phyloP scores from a whole-genome alignment of 2,797 vertebrate genomes.

The Poecilia wingei region DNA sequence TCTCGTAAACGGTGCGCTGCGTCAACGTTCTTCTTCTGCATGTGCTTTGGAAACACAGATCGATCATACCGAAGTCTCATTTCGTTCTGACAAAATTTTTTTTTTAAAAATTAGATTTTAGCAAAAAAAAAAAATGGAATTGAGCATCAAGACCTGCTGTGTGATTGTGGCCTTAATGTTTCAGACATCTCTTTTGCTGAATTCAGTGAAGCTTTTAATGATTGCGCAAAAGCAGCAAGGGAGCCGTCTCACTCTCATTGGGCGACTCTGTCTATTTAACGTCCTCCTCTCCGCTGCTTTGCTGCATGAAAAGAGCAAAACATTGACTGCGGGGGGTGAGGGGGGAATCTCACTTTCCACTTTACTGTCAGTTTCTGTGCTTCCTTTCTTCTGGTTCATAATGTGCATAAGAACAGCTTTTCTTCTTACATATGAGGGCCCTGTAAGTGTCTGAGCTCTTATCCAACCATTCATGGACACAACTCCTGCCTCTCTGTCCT shows the following conservation, averaged over 20 bases:
- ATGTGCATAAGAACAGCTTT: background rate
- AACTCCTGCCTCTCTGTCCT: conserved; percentile 12
- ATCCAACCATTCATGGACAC: background rate
- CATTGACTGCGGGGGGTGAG: background rate
- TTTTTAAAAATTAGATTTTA: too few species aligned
- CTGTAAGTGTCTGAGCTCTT: background rate
- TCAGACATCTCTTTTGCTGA: background rate
- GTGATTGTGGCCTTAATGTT: background rate
- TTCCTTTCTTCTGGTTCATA: background rate
- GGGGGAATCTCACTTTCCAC: background rate
- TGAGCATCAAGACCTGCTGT: too few species aligned
- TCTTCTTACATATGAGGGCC: background rate
- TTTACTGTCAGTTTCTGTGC: background rate
- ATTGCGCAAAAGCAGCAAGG: background rate
- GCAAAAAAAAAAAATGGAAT: too few species aligned
- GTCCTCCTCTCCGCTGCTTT: background rate
- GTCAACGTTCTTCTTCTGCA: too few species aligned
- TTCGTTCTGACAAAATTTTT: too few species aligned
- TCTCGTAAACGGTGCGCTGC: too few species aligned
- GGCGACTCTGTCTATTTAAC: conserved; percentile 11
- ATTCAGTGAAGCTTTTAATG: background rate
- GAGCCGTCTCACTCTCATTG: background rate
- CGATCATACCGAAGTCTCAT: too few species aligned
- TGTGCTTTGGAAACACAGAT: too few species aligned
- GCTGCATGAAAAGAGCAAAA: conserved; percentile 5